Evolutionary conservation across 64 coral and sea anemone species (phyloP), one percentile per base, ranked within the genome.

Genomic region (Porites lutea): DNA sequence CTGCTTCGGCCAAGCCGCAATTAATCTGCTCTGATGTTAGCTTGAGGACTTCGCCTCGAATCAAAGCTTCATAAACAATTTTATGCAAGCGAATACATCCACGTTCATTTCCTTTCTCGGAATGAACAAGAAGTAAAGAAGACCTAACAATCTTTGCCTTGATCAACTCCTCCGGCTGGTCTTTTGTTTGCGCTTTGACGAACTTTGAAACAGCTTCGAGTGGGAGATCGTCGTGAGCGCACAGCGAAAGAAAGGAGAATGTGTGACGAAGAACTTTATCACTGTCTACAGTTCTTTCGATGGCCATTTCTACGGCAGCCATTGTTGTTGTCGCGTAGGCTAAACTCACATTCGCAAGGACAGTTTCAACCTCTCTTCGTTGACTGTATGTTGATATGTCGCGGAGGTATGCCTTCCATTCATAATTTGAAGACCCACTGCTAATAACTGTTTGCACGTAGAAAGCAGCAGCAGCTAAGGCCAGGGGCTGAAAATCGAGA

Each of bases 271-370:
- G 59, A 23, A 89, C 51, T 44, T 43, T 8, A 22, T 84, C n/a
- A 65, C 52, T 72, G 49, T 66, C n/a, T 44, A 21, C 11, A n/a
- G 60, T 53, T 76, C 48, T 89, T 71, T 90, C 57, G 19, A 89
- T 48, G 18, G 87, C 87, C 65, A 94, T 54, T n/a, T 20, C 66
- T 2, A 94, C 87, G 11, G 92, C 87, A 27, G 71, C 54, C 0
- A 79, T 89, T 79, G 89, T 94, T 20, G 92, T 75, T n/a, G 19
- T 75, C 0, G 44, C 16, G 74, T 94, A 94, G 13, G 66, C 79
- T 14, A 78, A 27, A 49, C 80, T 79, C 19, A 22, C 89, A 15
- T 78, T 59, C 18, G 59, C 51, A 16, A 75, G 82, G 11, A 52
- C 48, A 48, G 64, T 70, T 50, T 94, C 86, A 9, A 86, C 83